These are phyloP conservation scores for Rhinopomastus cyanomelas DNA, from an alignment of 2,113 vertebrate genomes.

Conservation along the genomic window DNA sequence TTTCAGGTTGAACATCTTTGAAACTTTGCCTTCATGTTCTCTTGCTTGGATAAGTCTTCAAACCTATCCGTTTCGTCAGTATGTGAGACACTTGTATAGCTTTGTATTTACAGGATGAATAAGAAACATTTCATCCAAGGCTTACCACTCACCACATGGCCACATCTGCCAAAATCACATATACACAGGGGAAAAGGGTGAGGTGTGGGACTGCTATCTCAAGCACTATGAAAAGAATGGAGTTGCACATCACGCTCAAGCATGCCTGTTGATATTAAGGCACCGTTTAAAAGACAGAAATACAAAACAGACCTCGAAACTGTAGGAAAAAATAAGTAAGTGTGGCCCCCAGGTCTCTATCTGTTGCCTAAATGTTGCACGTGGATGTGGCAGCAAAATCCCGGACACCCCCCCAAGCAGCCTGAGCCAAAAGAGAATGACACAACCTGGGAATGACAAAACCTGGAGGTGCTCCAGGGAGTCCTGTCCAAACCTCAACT, in stretches of 20 bases:
- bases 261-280: background rate
- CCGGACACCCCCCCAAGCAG: background rate
- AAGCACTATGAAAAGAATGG: background rate
- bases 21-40: too few species aligned
- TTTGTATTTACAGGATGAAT: background rate
- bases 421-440: background rate
- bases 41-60: background rate
- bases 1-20: too few species aligned
- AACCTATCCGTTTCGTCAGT: too few species aligned
- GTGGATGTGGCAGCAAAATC: background rate
- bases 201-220: background rate
- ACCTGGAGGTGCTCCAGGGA: background rate
- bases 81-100: background rate
- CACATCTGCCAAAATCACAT: background rate
- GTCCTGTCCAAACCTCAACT: background rate
- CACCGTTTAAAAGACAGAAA: background rate
- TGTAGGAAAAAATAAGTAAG: background rate
- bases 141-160: background rate
- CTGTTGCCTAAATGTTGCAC: background rate
- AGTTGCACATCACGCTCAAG: background rate
- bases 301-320: background rate
- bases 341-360: background rate
- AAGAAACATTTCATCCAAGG: background rate
- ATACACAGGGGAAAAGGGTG: background rate
- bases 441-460: background rate